phyloP scores from a whole-genome alignment of 2,797 vertebrate species.

The Smutsia temminckii region DNA sequence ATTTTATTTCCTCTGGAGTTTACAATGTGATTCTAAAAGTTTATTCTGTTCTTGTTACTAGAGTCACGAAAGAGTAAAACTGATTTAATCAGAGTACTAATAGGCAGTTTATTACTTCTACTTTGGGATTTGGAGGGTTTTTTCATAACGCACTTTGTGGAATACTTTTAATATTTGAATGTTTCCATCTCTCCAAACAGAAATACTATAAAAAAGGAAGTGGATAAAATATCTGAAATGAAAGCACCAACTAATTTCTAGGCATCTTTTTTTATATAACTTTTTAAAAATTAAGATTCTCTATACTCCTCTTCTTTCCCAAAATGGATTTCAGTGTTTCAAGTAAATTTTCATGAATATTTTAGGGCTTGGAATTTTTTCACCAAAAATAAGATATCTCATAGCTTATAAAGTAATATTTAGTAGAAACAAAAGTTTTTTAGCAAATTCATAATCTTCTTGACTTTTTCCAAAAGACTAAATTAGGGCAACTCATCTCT shows the following conservation, averaged over 20 bases:
- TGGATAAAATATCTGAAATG: slow-evolving; percentile 18
- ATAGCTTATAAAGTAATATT: slow-evolving; percentile 33
- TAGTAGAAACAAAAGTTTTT: slow-evolving; percentile 43
- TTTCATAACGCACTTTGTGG: background rate
- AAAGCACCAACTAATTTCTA: slow-evolving; percentile 17
- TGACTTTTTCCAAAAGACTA: slow-evolving; percentile 49
- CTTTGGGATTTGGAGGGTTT: background rate
- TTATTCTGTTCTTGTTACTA: background rate
- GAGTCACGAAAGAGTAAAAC: background rate
- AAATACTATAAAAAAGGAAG: slow-evolving; percentile 15
- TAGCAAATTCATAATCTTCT: slow-evolving; percentile 50
- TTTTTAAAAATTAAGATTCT: slow-evolving; percentile 20
- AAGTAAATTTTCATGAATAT: slow-evolving; percentile 53
- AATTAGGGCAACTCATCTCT: slow-evolving; percentile 50
- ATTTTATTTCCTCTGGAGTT: background rate
- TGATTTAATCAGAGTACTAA: background rate
- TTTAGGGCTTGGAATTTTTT: slow-evolving; percentile 27
- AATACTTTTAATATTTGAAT: slow-evolving; percentile 21
- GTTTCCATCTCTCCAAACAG: background rate
- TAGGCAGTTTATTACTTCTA: background rate
- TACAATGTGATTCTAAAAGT: background rate
- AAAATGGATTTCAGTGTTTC: slow-evolving; percentile 45
- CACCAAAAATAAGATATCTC: background rate
- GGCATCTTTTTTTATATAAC: background rate
- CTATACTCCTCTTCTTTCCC: background rate